Base-by-base conservation (phyloP, 1,140 invertebrate genomes). In the Acromyrmex charruanus region DNA sequence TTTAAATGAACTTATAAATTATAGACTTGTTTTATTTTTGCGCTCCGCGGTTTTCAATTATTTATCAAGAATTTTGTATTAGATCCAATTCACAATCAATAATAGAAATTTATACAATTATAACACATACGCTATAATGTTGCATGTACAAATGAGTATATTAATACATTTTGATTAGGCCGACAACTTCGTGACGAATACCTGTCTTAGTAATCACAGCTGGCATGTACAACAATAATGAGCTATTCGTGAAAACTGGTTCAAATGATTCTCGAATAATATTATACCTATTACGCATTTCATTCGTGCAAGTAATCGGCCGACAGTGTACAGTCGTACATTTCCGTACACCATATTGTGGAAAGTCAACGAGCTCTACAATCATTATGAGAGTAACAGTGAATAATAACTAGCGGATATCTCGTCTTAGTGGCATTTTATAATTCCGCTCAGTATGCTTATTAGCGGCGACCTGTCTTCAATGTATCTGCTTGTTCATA, bases 281-380 rank as follows among this genome's bases (percentile, higher is more conserved):
- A 66, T 80, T 80, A 69, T n/a, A 31, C 7, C 0, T n/a, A 71
- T 81, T 71, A 81, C 31, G 77, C 21, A 44, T 58, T 53, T 71
- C 21, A 81, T 59, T 81, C 65, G 21, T 81, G 65, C 65, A 10
- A 55, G 35, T 71, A 81, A 81, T 28, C 25, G 53, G 16, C 16
- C 1, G 77, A 18, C 35, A 53, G 25, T 25, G 25, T 25, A 25
- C 25, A 25, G 10, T 53, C 18, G 28, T 44, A 21, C 14, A 55
- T 69, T 69, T 55, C 65, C 77, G 21, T 69, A 71, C 18, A 28
- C 31, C 0, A 21, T 7, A 16, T 81, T 69, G 21, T 69, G 21
- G 3, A 71, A 80, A 77, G 14, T 80, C 31, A n/a, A 61, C 74
- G 49, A 35, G 49, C 63, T 65, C 61, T 35, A 25, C 63, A 51